Conservation (phyloP, 2,888 invertebrate species). For the Rotaria magnacalcarata region DNA sequence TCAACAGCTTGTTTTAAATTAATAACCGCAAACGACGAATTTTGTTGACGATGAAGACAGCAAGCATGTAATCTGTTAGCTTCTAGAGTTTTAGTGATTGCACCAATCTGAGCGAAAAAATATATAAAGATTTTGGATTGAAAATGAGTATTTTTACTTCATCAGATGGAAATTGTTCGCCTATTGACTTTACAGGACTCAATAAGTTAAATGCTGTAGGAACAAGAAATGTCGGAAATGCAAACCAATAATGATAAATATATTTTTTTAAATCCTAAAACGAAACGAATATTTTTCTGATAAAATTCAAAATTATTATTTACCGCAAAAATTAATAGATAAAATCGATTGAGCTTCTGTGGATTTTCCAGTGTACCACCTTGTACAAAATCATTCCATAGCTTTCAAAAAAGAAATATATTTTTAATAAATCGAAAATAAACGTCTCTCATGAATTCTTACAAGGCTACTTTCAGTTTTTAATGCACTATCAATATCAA, state of each 20-base stretch:
- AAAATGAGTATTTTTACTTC: neutral
- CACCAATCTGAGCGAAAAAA: neutral
- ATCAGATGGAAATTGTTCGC: neutral
- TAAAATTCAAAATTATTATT: neutral
- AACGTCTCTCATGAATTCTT: neutral
- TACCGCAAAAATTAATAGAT: constrained; percentile 44
- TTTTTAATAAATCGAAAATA: neutral
- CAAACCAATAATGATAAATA: constrained; percentile 46
- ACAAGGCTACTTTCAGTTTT: constrained; percentile 35
- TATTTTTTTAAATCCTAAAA: constrained; percentile 46
- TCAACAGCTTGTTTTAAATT: constrained; percentile 40
- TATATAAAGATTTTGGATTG: neutral
- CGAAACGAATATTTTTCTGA: neutral
- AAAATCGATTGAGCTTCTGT: constrained; percentile 40
- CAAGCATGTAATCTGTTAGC: constrained; percentile 19
- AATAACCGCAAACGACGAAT: neutral
- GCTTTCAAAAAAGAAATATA: constrained; percentile 7
- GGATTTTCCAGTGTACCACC: constrained; percentile 38
- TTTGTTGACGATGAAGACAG: neutral
- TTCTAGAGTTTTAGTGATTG: neutral
- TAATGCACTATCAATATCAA: constrained; percentile 43
- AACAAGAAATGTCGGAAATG: constrained; percentile 44
- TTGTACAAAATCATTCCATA: constrained; percentile 40
- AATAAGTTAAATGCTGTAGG: constrained; percentile 32
- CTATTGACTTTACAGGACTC: neutral